Percentiles rank a stretch among this genome's conserved stretches.
Evolutionary conservation across 2,888 invertebrate species (phyloP).

Genomic region (Hydropsyche betteni): DNA sequence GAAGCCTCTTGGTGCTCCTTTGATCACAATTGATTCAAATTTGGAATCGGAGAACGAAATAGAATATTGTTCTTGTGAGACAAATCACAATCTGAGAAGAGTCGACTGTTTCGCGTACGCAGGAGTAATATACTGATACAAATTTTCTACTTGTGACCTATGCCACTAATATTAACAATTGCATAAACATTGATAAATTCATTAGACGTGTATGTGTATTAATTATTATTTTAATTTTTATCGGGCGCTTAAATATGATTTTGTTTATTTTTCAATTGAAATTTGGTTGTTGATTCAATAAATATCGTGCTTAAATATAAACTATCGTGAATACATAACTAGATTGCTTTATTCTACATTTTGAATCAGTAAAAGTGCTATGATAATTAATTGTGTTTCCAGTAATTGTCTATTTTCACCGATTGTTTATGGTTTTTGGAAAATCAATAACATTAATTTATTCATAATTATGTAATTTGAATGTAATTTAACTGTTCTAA

Average conservation of each 20-base stretch:
- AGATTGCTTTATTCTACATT: no score
- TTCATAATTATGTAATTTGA: neutral
- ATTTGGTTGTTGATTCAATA: no score
- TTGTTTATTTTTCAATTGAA: no score
- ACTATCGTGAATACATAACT: no score
- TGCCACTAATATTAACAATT: constrained; percentile 35
- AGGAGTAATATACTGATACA: constrained; percentile 38
- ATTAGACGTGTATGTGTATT: neutral
- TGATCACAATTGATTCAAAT: no score
- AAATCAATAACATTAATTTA: neutral
- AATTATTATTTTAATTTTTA: neutral
- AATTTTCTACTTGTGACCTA: constrained; percentile 40
- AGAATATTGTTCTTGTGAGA: no score
- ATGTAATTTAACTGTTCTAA: neutral
- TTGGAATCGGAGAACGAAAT: no score
- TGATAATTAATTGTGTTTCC: no score
- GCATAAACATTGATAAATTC: constrained; percentile 41
- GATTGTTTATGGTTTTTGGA: neutral
- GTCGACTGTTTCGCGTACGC: constrained; percentile 23
- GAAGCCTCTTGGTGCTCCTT: no score
- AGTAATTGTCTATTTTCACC: neutral
- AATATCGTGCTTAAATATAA: no score
- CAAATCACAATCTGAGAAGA: neutral
- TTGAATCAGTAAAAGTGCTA: no score
- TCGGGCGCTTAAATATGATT: no score